Conservation (phyloP, 2,113 vertebrate species). For the Lasiurus cinereus region DNA sequence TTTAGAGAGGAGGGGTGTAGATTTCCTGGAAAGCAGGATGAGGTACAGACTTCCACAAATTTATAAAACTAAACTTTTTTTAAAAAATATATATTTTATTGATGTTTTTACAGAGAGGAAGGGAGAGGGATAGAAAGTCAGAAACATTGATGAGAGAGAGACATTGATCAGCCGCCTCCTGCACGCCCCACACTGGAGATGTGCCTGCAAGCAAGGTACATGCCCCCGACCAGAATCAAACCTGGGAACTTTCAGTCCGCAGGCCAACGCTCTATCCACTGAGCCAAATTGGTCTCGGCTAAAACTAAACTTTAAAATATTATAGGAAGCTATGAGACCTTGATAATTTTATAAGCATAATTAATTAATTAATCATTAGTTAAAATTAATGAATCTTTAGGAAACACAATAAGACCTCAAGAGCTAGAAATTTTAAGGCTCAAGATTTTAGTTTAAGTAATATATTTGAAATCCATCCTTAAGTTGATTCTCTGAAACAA, state of each 20-base stretch:
- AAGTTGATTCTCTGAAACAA: neutral
- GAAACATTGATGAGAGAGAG: no score
- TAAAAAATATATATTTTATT: no score
- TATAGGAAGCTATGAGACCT: neutral
- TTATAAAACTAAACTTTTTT: neutral
- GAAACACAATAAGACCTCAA: neutral
- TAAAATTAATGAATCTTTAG: neutral
- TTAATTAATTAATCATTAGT: conserved; percentile 1
- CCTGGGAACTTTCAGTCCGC: no score
- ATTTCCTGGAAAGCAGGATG: neutral
- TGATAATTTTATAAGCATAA: neutral
- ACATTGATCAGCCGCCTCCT: no score
- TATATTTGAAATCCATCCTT: conserved; percentile 7
- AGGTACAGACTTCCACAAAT: neutral
- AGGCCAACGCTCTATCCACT: no score
- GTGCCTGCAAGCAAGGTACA: no score
- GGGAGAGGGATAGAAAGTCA: no score
- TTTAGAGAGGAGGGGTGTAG: neutral
- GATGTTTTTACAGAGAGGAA: no score
- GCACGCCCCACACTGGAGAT: no score
- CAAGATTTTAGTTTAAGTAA: conserved; percentile 4
- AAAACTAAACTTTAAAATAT: neutral
- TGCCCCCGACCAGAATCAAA: no score
- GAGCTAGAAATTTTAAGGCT: neutral
- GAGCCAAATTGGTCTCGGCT: no score